Evolutionary conservation across 1,140 invertebrate species (phyloP), one percentile per base, ranked within the genome.

Genomic region (Drosophila tani): DNA sequence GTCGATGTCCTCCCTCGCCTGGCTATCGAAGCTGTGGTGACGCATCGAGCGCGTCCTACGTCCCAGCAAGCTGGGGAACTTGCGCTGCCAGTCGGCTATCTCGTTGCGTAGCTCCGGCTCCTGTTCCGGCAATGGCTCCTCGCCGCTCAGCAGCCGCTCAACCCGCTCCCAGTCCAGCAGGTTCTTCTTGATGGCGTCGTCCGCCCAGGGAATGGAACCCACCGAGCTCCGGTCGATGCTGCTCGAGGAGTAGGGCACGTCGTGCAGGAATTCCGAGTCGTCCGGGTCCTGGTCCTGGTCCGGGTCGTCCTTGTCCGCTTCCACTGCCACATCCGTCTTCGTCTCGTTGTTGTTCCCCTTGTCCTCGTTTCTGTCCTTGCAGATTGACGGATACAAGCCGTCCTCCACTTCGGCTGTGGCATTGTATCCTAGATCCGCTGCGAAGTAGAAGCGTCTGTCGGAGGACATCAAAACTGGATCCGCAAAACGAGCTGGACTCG

Each of bases 171-270:
- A 93, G 60, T 92, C 92, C 19, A 84, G 55, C 78, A 91, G 73
- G 67, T 93, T 93, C 62, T 93, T 86, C 24, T 92, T 93, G 9
- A 92, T 92, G 49, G 92, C 92, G 76, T 93, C 92, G 53, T 92
- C 91, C 8, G 91, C 88, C 92, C 92, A 93, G 11, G 91, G 91
- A 55, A 93, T 93, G 40, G 92, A 87, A 24, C 92, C 91, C 51
- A 92, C 87, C 11, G 91, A 91, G 55, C 91, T 91, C 49, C 91
- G 86, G 53, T 92, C 91, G n/a, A 91, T 63, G 63, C 91, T 92
- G 55, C 91, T 92, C 0, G 91, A 92, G 21, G 91, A 92, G 64
- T 92, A 92, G 41, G 85, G 91, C 17, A 92, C 82, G 35, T 92
- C 91, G 45, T 91, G 86, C 51, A 92, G 50, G 27, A 85, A 91